Evolutionary conservation across 2,113 vertebrate species (phyloP), one percentile per base, ranked within the genome.

Genomic region (Aythya baeri): DNA sequence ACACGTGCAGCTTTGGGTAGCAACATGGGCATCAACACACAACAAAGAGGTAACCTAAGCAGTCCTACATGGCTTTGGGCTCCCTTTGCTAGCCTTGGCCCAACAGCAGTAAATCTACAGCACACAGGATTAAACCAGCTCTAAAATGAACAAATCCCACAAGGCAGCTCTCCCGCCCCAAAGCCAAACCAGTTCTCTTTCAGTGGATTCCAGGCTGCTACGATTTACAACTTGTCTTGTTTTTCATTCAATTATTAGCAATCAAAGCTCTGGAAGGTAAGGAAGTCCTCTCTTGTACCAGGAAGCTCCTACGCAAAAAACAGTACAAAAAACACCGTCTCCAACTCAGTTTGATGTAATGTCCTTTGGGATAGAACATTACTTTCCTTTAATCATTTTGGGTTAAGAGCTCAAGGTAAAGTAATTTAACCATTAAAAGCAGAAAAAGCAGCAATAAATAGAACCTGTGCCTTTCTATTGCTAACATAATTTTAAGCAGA

Each of bases 1-100:
- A 89, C 62, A 92, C 93, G 36, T 61, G n/a, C 55, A 83, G 88
- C 96, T 98, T 93, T 91, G 92, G 93, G 94, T 98, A 98, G 98
- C 98, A 98, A 98, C 97, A 17, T 2, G 13, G 72, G 86, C 84
- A 96, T 43, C 88, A 94, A 84, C 68, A 93, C 89, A 87, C 52
- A 89, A 93, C 84, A 98, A 91, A 95, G 32, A 9, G 36, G 88
- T 72, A 93, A 96, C 91, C 66, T 68, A 92, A 94, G 94, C 79
- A 89, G 87, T 94, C 77, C 59, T 16, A 31, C 1, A 29, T 1
- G 12, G 70, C 88, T 94, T 61, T 5, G 29, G 73, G 41, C 72
- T 82, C 57, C 26, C 59, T 50, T 16, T 2, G 4, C 16, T 9
- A 25, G 44, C 44, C 57, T 26, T 72, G 41, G 83, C 25, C 55